These are phyloP conservation scores for Parthenolecanium corni DNA, from an alignment of 2,888 invertebrate species.

Conservation along the genomic window DNA sequence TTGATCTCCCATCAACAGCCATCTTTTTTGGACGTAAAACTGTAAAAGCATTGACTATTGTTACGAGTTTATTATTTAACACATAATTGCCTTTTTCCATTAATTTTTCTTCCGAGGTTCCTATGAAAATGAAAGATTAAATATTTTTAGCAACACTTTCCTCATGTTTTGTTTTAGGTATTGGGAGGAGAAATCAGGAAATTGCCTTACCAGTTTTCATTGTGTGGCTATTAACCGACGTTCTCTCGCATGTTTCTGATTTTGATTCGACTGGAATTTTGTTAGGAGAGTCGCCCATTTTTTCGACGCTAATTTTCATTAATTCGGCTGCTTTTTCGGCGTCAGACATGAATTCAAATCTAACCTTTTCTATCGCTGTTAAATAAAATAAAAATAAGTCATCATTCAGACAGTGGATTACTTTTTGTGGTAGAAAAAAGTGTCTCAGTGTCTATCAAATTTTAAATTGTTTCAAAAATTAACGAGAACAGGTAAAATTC, in stretches of 20 bases:
- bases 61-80: conserved; percentile 9
- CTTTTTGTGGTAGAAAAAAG: no score
- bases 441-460: no score
- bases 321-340: conserved; percentile 5
- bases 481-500: no score
- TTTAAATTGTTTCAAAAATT: no score
- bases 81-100: not conserved
- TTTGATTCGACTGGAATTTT: conserved; percentile 2
- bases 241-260: conserved; percentile 1
- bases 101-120: conserved; percentile 15
- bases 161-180: not conserved
- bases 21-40: conserved; percentile 5
- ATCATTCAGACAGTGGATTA: no score
- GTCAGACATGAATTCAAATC: conserved; percentile 17
- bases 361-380: conserved; percentile 12
- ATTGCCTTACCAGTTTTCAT: not conserved
- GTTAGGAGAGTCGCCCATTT: not conserved
- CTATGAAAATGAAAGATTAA: no score
- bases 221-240: not conserved
- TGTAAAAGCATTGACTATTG: conserved; percentile 19
- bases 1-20: not conserved
- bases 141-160: not conserved
- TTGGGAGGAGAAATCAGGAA: not conserved
- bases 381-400: no score
- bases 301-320: not conserved